Percentiles rank a stretch among this genome's conserved stretches.
Conservation (phyloP, 1,140 invertebrate genomes). For the Cydia splendana region DNA sequence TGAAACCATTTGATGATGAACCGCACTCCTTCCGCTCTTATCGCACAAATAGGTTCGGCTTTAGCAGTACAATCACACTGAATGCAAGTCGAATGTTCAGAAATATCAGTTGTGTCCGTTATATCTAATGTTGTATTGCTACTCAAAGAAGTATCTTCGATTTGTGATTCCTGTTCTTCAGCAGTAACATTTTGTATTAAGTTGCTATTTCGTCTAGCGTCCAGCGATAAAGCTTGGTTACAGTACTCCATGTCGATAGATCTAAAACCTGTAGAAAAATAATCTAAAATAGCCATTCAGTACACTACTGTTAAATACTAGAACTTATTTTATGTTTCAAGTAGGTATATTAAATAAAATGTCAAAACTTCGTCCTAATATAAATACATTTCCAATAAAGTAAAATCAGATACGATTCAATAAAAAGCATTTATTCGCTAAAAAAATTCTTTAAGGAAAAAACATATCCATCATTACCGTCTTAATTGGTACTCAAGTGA, state of each 20-base stretch:
- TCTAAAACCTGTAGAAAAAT: not conserved
- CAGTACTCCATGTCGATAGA: not conserved
- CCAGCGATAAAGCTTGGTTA: not conserved
- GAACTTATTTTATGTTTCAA: too few species aligned
- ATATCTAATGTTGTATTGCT: not conserved
- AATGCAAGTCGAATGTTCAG: not conserved
- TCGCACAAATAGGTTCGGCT: not conserved
- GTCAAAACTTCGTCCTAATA: not conserved
- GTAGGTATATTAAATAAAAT: not conserved
- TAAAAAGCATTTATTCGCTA: not conserved
- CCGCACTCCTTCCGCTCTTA: not conserved
- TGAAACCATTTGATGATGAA: slow-evolving; percentile 2
- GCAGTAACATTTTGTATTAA: not conserved
- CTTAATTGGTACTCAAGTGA: not conserved
- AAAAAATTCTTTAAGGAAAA: slow-evolving; percentile 5
- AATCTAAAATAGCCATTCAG: not conserved
- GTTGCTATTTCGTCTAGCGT: not conserved
- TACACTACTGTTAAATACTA: too few species aligned
- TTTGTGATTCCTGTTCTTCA: not conserved
- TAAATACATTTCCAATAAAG: not conserved
- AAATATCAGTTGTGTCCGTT: not conserved
- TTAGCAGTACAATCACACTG: not conserved
- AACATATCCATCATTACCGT: not conserved
- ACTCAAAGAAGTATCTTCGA: not conserved
- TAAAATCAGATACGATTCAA: not conserved